A percentile compares a stretch with the other conserved stretches of the same genome.
Conservation (phyloP, 2,797 vertebrate genomes). For the Gymnothorax javanicus region DNA sequence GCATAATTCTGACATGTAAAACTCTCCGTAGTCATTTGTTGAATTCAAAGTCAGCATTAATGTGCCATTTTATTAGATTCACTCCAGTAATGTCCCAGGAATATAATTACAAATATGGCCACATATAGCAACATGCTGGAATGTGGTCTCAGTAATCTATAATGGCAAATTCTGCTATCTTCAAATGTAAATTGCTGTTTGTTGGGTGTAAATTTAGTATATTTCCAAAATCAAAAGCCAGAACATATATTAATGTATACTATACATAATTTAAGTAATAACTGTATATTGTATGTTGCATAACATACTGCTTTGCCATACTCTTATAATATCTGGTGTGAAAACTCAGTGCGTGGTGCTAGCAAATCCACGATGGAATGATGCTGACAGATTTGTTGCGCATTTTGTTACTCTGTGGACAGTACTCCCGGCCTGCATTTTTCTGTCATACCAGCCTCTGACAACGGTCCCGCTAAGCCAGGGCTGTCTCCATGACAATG, state of each 20-base stretch:
- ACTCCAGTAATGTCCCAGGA: not conserved
- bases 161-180: not conserved
- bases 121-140: not conserved
- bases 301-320: not conserved
- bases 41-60: not conserved
- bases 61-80: not conserved
- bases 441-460: conserved; percentile 45
- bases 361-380: conserved; percentile 5
- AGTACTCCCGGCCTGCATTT: conserved; percentile 15
- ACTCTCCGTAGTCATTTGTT: not conserved
- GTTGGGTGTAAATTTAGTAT: not conserved
- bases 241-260: conserved; percentile 10
- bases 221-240: conserved; percentile 21
- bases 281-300: not conserved
- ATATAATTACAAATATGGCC: not conserved
- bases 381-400: conserved; percentile 1
- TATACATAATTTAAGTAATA: not conserved
- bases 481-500: conserved; percentile 69
- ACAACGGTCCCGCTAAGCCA: conserved; percentile 48
- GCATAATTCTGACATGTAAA: not conserved
- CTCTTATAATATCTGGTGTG: not conserved
- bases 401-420: not conserved
- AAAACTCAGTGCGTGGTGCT: not conserved
- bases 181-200: not conserved
- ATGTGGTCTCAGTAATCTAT: not conserved